phyloP scores from a whole-genome alignment of 2,113 vertebrate species.

The Diglossa brunneiventris region DNA sequence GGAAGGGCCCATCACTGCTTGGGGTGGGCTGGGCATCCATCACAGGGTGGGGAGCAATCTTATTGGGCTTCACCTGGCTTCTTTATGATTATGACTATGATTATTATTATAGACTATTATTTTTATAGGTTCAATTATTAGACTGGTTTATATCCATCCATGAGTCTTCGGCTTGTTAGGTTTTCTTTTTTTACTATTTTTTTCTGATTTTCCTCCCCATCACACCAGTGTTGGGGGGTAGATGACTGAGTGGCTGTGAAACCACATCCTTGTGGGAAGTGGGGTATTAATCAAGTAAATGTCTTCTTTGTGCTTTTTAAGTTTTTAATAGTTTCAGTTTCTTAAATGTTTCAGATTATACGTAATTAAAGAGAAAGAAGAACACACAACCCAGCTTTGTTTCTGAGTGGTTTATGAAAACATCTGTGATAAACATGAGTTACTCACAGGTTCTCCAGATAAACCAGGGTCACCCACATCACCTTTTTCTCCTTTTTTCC shows the following conservation, averaged over 20 bases:
- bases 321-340: neutral
- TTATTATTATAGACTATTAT: neutral
- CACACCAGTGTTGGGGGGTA: neutral
- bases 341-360: neutral
- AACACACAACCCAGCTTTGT: neutral
- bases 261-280: neutral
- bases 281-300: neutral
- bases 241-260: neutral
- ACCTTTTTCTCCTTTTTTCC: conserved; percentile 83
- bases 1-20: neutral
- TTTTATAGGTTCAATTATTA: neutral
- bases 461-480: conserved; percentile 82
- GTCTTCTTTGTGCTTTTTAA: neutral
- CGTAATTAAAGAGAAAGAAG: neutral
- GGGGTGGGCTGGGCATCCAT: neutral
- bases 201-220: neutral
- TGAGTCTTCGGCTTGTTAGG: neutral
- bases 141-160: neutral
- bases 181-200: fast-evolving
- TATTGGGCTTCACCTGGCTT: neutral
- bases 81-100: neutral
- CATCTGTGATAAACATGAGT: neutral
- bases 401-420: neutral
- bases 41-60: neutral
- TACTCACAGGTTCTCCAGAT: conserved; percentile 80